Evolutionary conservation across 1,140 invertebrate species (phyloP).

Genomic region (Paracyclopina nana): DNA sequence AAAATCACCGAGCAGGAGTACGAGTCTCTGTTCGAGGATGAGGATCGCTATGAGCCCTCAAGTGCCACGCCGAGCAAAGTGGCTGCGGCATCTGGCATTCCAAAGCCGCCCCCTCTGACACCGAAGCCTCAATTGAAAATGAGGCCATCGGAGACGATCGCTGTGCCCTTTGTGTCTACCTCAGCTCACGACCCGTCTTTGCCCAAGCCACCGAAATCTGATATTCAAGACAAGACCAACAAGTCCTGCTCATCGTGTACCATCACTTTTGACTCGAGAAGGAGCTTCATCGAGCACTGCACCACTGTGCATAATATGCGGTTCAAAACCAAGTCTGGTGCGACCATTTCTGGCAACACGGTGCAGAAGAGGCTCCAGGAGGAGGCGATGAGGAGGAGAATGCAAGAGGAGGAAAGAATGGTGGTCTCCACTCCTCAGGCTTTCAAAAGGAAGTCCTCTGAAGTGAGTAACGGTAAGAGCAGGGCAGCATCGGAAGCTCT

Average conservation of each 20-base stretch:
- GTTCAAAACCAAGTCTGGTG: slow-evolving; percentile 10
- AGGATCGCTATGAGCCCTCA: not conserved
- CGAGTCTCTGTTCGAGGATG: not conserved
- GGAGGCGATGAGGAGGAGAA: not conserved
- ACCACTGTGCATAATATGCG: slow-evolving; percentile 13
- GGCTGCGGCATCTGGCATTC: not conserved
- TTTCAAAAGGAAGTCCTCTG: not conserved
- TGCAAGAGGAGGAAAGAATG: not conserved
- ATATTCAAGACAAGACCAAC: slow-evolving; percentile 13
- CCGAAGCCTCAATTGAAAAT: not conserved
- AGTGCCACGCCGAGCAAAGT: not conserved
- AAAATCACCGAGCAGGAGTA: slow-evolving; percentile 16
- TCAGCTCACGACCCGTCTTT: too few species aligned
- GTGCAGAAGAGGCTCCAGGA: not conserved
- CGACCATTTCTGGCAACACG: not conserved
- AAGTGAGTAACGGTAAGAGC: not conserved
- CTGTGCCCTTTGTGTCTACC: too few species aligned
- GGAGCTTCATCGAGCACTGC: slow-evolving; percentile 13
- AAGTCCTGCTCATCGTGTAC: slow-evolving; percentile 6
- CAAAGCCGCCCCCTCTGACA: not conserved
- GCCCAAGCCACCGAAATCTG: slow-evolving; percentile 9
- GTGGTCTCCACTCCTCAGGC: not conserved
- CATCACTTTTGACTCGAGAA: slow-evolving; percentile 7
- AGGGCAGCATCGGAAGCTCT: not conserved
- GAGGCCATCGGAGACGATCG: too few species aligned